phyloP scores from a whole-genome alignment of 2,888 invertebrate genomes.

The Temnothorax unifasciatus region DNA sequence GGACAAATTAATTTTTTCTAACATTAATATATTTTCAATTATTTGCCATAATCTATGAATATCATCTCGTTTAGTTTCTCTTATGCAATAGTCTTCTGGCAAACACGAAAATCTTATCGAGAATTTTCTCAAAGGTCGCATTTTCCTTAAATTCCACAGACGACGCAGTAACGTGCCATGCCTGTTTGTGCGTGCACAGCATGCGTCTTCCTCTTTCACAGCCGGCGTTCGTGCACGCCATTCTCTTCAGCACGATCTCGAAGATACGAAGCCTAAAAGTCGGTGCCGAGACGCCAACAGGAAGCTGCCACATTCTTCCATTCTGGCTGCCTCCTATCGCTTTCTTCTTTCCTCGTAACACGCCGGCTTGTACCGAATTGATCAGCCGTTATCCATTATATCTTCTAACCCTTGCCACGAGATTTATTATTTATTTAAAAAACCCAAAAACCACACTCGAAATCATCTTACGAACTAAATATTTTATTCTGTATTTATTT shows the following conservation, averaged over 20 bases:
- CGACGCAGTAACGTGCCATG: slow-evolving; percentile 6
- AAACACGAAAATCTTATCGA: background rate
- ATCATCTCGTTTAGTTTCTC: background rate
- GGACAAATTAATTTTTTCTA: background rate
- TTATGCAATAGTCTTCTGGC: background rate
- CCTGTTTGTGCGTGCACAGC: slow-evolving; percentile 50
- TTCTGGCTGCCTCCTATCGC: slow-evolving; percentile 24
- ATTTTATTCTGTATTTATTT: background rate
- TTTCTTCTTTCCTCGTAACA: slow-evolving; percentile 63
- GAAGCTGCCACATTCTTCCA: slow-evolving; percentile 79
- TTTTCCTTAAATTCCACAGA: slow-evolving; percentile 36
- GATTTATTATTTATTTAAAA: slow-evolving; percentile 3
- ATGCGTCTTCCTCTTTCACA: slow-evolving; percentile 59
- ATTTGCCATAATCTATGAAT: background rate
- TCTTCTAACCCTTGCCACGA: background rate
- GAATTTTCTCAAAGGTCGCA: slow-evolving; percentile 9
- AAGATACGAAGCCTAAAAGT: slow-evolving; percentile 41
- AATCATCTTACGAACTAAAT: background rate
- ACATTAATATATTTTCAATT: too few relatives aligned
- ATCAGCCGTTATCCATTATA: slow-evolving; percentile 22
- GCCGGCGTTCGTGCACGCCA: slow-evolving; percentile 49
- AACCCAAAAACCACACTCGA: too few relatives aligned
- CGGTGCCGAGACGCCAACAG: slow-evolving; percentile 71
- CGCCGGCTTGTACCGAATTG: slow-evolving; percentile 18
- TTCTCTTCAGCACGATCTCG: slow-evolving; percentile 39